Base-by-base conservation (phyloP, 1,140 invertebrate genomes). In the Lethocerus indicus region DNA sequence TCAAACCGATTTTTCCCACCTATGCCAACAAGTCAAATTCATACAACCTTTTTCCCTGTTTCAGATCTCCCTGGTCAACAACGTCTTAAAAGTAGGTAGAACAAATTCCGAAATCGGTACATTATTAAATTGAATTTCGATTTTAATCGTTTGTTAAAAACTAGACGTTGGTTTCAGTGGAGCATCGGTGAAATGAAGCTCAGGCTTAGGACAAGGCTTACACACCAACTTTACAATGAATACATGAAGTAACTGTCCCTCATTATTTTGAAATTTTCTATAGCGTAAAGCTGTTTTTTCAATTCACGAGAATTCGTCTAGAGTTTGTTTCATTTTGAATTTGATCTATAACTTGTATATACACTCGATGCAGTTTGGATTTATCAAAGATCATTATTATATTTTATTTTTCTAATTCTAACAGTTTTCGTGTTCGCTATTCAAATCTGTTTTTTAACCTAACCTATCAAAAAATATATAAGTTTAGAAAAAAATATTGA, bases 171-270 rank as follows among this genome's bases (percentile, higher is more conserved):
- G 54, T 58, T 60, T 45, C 58, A 77, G 73, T 95, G 87, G 76
- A 83, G 88, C 55, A 77, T 97, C 59, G 87, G 87, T 54, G 89
- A 95, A 72, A 68, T 95, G 51, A 95, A 94, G 65, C 68, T 97
- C 13, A 71, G 85, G 51, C 82, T 98, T 57, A 71, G 93, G 56
- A 88, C 87, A 36, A 84, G 92, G 61, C 71, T 98, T 40, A 87
- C 89, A 6, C 69, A 78, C 53, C 72, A 90, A 68, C 67, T 98
- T 26, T 87, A 94, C 65, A 77, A 85, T 56, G 79, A 92, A 64
- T 98, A 98, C 67, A 71, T 97, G 40, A 88, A 83, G 85, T 92
- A 73, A 78, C n/a, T n/a, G n/a, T n/a, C n/a, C n/a, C n/a, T n/a
- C n/a, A n/a, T n/a, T n/a, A n/a, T n/a, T n/a, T n/a, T n/a, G n/a